Percentiles rank a stretch among this genome's conserved stretches.
These are phyloP conservation scores for Myxocyprinus asiaticus DNA, from an alignment of 2,113 vertebrate species.

Conservation along the genomic window DNA sequence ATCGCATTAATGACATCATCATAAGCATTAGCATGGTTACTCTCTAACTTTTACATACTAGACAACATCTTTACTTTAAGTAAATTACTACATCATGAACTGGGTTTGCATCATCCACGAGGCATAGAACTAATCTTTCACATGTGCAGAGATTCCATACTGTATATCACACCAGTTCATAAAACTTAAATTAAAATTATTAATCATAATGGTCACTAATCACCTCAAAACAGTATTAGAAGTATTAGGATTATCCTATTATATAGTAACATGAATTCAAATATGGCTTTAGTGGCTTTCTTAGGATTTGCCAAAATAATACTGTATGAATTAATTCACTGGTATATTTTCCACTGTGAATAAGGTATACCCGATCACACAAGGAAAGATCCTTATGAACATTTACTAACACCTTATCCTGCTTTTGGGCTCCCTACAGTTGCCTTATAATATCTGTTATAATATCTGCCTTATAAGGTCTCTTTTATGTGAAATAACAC, in stretches of 20 bases:
- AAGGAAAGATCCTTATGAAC: neutral
- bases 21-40: neutral
- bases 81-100: neutral
- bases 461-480: too few species aligned
- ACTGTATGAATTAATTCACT: neutral
- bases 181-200: neutral
- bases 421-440: slow-evolving; percentile 17
- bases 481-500: neutral
- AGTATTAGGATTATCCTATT: neutral
- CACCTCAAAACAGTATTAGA: slow-evolving; percentile 34
- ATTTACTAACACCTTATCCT: slow-evolving; percentile 14
- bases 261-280: neutral
- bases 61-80: neutral
- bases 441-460: slow-evolving; percentile 49
- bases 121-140: neutral
- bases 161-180: neutral
- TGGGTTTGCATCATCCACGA: neutral
- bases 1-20: neutral
- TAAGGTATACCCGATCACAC: neutral
- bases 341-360: slow-evolving; percentile 1
- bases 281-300: neutral
- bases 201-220: neutral
- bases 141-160: neutral
- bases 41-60: neutral
- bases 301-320: neutral